These are phyloP conservation scores for Romanogobio albipinnatus DNA, from an alignment of 2,113 vertebrate genomes.

Conservation along the genomic window DNA sequence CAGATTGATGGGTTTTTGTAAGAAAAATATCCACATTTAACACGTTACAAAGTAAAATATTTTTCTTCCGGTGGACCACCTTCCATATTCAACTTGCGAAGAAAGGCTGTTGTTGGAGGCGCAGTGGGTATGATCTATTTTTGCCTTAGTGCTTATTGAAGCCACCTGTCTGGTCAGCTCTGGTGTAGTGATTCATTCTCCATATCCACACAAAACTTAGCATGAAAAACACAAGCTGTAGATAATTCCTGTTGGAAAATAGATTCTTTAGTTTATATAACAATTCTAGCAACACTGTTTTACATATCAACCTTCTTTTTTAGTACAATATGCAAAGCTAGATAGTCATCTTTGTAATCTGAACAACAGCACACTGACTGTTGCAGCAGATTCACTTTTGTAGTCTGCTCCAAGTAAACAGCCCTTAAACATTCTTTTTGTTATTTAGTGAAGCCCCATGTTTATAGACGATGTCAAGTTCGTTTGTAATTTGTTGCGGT, in stretches of 20 bases:
- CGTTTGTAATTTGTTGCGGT: slow-evolving; percentile 24
- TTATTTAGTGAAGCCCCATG: neutral
- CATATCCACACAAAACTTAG: neutral
- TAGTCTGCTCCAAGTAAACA: neutral
- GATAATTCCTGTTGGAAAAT: slow-evolving; percentile 1
- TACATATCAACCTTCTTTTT: neutral
- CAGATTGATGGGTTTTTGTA: no score
- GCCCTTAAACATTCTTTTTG: neutral
- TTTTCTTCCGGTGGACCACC: no score
- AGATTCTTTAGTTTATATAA: neutral
- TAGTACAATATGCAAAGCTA: neutral
- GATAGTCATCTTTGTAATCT: neutral
- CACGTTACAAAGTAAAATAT: no score
- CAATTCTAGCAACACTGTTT: neutral
- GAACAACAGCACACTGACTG: neutral
- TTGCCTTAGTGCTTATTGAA: slow-evolving; percentile 18
- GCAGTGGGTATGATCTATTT: neutral
- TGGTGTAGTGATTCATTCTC: slow-evolving; percentile 1
- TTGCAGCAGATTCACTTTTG: neutral
- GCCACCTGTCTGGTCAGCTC: slow-evolving; percentile 8
- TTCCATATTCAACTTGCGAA: no score
- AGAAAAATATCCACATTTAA: no score
- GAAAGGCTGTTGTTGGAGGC: neutral
- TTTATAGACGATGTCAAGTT: slow-evolving; percentile 27
- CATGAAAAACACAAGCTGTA: neutral